Evolutionary conservation across 2,888 invertebrate species (phyloP).

Genomic region (Cancer borealis): DNA sequence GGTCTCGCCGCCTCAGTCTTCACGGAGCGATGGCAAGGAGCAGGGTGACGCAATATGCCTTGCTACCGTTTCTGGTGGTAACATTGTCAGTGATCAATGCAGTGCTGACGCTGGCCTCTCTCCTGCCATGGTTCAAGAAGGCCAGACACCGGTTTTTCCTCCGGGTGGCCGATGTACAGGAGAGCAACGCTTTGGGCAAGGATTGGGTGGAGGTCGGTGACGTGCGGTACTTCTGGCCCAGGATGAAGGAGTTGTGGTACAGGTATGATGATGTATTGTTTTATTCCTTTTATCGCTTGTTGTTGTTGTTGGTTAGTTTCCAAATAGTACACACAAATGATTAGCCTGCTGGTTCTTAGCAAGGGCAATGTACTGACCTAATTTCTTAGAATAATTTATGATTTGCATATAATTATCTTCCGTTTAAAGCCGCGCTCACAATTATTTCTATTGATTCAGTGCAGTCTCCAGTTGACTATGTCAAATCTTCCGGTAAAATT

Average conservation of each 20-base stretch:
- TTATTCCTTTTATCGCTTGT: neutral
- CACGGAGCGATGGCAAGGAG: neutral
- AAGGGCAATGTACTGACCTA: too few relatives aligned
- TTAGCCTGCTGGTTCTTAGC: too few relatives aligned
- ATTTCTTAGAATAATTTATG: too few relatives aligned
- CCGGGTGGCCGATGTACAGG: neutral
- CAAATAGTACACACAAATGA: too few relatives aligned
- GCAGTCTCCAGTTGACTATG: too few relatives aligned
- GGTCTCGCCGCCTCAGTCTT: neutral
- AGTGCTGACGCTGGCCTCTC: constrained; percentile 2
- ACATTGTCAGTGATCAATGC: neutral
- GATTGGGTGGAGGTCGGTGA: neutral
- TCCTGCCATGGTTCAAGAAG: constrained; percentile 1
- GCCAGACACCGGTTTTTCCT: neutral
- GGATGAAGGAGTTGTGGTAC: neutral
- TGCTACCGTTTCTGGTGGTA: neutral
- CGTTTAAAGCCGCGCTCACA: too few relatives aligned
- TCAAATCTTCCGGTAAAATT: too few relatives aligned
- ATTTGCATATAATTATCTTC: too few relatives aligned
- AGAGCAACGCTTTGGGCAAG: neutral
- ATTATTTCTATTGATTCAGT: too few relatives aligned
- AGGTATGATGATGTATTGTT: neutral
- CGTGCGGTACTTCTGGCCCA: constrained; percentile 37
- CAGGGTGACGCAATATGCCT: neutral
- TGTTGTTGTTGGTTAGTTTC: neutral